A percentile compares a stretch with the other conserved stretches of the same genome.
These are phyloP conservation scores for Amphiprion clarkii DNA, from an alignment of 2,797 vertebrate genomes.

Conservation along the genomic window DNA sequence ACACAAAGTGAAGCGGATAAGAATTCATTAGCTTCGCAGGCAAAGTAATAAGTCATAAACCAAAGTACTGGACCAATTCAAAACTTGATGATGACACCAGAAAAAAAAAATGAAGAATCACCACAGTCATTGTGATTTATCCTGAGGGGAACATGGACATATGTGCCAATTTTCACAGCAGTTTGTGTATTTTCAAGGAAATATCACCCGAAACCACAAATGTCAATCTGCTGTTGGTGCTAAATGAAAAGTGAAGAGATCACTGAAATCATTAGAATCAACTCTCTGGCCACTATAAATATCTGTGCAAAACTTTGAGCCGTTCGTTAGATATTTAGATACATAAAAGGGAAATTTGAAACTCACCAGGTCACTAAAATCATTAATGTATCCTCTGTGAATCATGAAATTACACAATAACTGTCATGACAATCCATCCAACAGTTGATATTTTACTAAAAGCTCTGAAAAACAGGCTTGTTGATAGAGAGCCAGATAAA, in stretches of 20 bases:
- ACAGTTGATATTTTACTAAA: neutral
- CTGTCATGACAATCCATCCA: neutral
- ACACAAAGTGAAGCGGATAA: too few relatives aligned
- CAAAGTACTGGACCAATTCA: neutral
- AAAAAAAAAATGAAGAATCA: neutral
- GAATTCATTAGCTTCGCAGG: too few relatives aligned
- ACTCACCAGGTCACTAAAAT: neutral
- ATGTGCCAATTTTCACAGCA: neutral
- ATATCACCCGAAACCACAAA: neutral
- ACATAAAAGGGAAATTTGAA: neutral
- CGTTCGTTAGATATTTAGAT: neutral
- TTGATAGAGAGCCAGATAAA: neutral
- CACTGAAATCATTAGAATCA: neutral
- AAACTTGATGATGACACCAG: neutral
- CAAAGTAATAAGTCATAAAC: neutral
- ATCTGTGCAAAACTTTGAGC: neutral
- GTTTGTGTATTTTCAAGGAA: neutral
- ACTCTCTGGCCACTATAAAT: neutral
- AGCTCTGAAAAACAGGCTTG: neutral
- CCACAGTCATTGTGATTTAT: neutral
- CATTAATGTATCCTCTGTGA: neutral
- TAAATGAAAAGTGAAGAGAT: neutral
- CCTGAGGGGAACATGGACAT: neutral
- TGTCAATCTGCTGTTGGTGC: neutral
- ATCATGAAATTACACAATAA: neutral